Evolutionary conservation across 2,113 vertebrate species (phyloP), one percentile per base, ranked within the genome.

Genomic region (Myiopsitta monachus): DNA sequence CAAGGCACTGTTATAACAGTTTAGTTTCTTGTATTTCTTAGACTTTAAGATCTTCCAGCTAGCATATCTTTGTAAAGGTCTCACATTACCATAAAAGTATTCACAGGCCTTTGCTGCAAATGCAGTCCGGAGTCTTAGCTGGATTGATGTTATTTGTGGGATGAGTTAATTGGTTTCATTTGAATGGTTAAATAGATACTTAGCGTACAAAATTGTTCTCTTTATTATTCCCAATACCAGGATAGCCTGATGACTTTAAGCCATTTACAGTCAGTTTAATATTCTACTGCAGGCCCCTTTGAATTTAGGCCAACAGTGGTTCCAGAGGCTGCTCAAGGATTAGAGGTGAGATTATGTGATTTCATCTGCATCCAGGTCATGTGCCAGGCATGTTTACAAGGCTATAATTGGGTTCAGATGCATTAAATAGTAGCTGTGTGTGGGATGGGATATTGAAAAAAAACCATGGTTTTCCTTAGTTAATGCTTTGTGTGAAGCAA

Each of bases 341-440:
- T 97, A 96, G 83, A 91, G 73, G 33, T 94, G 88, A 89, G 90
- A 93, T 96, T 95, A 90, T 10, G 3, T 81, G 79, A 64, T 87
- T 79, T 74, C 54, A 52, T 88, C 80, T 89, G 66, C 77, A 88
- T 80, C 83, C 83, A 79, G 77, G 62, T 94, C 92, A 87, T 76
- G 61, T 73, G 51, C 86, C 88, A 87, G 77, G 57, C 80, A 31
- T 95, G 69, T 93, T 95, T 92, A 96, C 77, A 76, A 69, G 69
- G 57, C 77, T 89, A 15, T 93, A 93, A 89, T 49, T 82, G 80
- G 27, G 55, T 89, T 38, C 62, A 94, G 82, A 69, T 93, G 49
- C 55, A 3, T 77, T 94, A 59, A 96, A 81, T 74, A 79, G 78
- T 47, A 90, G 55, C 24, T 64, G 49, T 84, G 24, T 63, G 18